Conservation (phyloP, 2,888 invertebrate species). For the Dicroscelio sp. region DNA sequence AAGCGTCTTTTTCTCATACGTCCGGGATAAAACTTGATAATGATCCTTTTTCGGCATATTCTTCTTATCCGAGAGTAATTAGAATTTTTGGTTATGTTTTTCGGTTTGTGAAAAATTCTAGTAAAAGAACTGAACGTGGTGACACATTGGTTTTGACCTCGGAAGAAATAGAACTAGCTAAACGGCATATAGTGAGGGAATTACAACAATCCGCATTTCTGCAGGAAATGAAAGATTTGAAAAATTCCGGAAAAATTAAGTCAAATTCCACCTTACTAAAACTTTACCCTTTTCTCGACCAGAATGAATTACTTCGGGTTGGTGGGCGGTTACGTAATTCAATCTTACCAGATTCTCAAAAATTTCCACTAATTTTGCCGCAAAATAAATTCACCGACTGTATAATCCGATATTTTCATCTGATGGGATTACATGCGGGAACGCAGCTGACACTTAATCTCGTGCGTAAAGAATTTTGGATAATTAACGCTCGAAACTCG, state of each 20-base stretch:
- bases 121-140: not conserved
- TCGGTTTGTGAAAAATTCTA: not conserved
- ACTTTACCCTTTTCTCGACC: not conserved
- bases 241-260: not conserved
- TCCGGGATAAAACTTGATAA: no score
- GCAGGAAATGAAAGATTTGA: not conserved
- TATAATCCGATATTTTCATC: not conserved
- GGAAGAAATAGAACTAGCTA: not conserved
- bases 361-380: slow-evolving; percentile 34
- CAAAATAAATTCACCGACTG: not conserved
- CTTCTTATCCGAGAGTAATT: slow-evolving; percentile 5
- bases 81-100: slow-evolving; percentile 17
- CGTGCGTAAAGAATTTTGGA: slow-evolving; percentile 34
- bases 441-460: not conserved
- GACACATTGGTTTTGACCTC: not conserved
- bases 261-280: not conserved
- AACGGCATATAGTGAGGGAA: not conserved
- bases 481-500: slow-evolving; percentile 24
- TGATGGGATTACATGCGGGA: slow-evolving; percentile 13
- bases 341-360: not conserved
- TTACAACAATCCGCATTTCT: not conserved
- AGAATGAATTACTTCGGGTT: not conserved
- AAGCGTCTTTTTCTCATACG: not conserved
- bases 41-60: not conserved
- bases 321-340: no score